A percentile compares a stretch with the other conserved stretches of the same genome.
Evolutionary conservation across 1,140 invertebrate species (phyloP).

Genomic region (Pseudomyrmex concolor): DNA sequence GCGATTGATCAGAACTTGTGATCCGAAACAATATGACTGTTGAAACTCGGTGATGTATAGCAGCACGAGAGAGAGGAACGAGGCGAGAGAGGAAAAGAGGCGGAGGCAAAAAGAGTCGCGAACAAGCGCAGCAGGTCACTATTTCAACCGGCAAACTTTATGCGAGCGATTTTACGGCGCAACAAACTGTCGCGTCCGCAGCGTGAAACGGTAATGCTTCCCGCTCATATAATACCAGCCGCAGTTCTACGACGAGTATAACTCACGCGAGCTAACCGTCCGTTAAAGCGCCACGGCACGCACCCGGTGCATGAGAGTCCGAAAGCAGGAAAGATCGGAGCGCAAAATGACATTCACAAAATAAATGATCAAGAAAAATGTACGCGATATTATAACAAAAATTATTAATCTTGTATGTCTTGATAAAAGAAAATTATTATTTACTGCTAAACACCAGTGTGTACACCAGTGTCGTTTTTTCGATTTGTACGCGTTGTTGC

Average conservation of each 20-base stretch:
- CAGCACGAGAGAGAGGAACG: neutral
- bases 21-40: slow-evolving; percentile 43
- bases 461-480: too few species aligned
- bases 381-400: too few species aligned
- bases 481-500: neutral
- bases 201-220: slow-evolving; percentile 80
- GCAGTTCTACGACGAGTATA: slow-evolving; percentile 74
- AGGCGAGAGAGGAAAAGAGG: neutral
- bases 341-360: too few species aligned
- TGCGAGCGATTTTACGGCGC: slow-evolving; percentile 78
- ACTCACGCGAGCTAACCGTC: slow-evolving; percentile 74
- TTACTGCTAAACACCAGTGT: too few species aligned
- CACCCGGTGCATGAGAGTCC: neutral
- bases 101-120: slow-evolving; percentile 30
- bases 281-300: slow-evolving; percentile 12
- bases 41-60: slow-evolving; percentile 70
- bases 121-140: slow-evolving; percentile 31
- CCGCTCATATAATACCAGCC: slow-evolving; percentile 76
- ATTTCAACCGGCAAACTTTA: slow-evolving; percentile 73
- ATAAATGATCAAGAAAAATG: too few species aligned
- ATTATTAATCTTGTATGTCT: too few species aligned
- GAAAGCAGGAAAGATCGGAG: slow-evolving; percentile 8
- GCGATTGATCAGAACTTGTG: slow-evolving; percentile 48
- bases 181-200: slow-evolving; percentile 78
- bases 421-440: too few species aligned